Base-by-base conservation (phyloP, 23 tunicate species). In the Ciona savignyi region DNA sequence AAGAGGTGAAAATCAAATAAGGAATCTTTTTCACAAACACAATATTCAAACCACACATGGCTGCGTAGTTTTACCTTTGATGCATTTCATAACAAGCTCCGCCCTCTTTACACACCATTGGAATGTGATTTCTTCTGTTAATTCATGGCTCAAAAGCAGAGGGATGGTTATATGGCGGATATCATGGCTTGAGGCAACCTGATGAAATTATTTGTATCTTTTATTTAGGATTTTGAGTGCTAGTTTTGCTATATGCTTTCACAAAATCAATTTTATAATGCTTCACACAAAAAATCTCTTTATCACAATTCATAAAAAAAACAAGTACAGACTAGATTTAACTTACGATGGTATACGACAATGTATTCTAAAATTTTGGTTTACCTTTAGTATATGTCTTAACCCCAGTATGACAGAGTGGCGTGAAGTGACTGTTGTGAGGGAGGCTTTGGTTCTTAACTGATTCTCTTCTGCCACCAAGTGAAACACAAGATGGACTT, bases 21-120 rank as follows among this genome's bases (percentile, higher is more conserved):
- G n/a, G n/a, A 66, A 23, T 66, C 25, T 23, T 21, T 66, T 23
- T n/a, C 23, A 19, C 20, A 66, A 42, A 42, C 56, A 42, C 56
- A 42, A 42, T 9, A 42, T 15, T 42, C 15, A 42, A 42, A 42
- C 11, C 9, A 9, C 9, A 42, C 9, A 9, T 42, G 56, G 9
- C 9, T 9, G 9, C 15, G 15, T 6, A 42, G 56, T 3, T 33
- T 75, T 33, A 95, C 99, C 99, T 95, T 95, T 95, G 30, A 89
- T 77, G 72, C 99, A 95, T 73, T 95, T 95, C 99, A 95, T 95
- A 29, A 95, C 96, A 25, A 95, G 77, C 60, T 95, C 99, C 3
- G 99, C 99, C 23, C 99, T 70, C 76, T 83, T 83, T 30, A 95
- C 70, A 35, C 89, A 83, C 99, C 99, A 95, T 60, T 87, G 87